phyloP scores from a whole-genome alignment of 2,113 vertebrate genomes.

The Tricholaema leucomelas region DNA sequence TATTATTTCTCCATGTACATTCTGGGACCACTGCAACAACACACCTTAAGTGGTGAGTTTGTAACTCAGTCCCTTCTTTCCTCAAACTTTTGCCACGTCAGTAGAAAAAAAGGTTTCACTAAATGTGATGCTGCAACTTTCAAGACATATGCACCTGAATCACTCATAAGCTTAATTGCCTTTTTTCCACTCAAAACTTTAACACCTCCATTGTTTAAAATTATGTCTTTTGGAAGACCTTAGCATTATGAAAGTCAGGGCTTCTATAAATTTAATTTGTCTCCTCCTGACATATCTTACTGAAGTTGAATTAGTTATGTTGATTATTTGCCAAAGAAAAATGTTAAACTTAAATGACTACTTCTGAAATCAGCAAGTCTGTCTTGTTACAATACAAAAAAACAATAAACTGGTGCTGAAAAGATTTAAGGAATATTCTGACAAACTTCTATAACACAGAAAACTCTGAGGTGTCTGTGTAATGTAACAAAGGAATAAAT shows the following conservation, averaged over 20 bases:
- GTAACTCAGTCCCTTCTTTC: neutral
- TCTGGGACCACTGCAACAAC: neutral
- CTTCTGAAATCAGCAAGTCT: neutral
- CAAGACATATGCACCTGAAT: neutral
- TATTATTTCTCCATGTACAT: neutral
- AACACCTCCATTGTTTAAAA: neutral
- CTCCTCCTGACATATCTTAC: neutral
- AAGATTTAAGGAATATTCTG: neutral
- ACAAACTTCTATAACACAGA: neutral
- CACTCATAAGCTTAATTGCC: neutral
- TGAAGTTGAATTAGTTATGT: neutral
- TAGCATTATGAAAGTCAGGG: neutral
- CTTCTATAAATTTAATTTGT: neutral
- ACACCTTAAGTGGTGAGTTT: neutral
- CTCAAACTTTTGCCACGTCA: neutral
- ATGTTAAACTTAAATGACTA: neutral
- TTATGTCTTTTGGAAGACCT: neutral
- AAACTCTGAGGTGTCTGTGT: neutral
- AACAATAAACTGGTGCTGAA: neutral
- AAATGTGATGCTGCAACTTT: too few relatives aligned
- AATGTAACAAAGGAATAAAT: neutral
- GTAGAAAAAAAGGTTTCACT: too few relatives aligned
- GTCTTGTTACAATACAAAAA: neutral
- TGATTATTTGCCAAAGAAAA: neutral
- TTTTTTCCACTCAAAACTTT: neutral